Percentiles rank a stretch among this genome's conserved stretches.
These are phyloP conservation scores for Myotis planiceps DNA, from an alignment of 2,797 vertebrate genomes.

Conservation along the genomic window DNA sequence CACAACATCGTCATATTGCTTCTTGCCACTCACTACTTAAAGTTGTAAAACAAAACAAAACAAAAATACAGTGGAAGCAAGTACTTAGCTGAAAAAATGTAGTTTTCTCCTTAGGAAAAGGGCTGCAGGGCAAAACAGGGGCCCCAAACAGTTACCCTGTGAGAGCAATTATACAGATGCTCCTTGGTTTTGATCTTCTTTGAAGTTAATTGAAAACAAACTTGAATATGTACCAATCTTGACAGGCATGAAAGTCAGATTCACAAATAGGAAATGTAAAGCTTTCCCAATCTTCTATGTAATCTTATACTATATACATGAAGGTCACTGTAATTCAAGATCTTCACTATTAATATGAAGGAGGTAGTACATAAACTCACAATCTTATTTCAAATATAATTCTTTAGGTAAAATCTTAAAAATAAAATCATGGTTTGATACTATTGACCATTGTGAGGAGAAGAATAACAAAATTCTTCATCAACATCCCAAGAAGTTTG, in stretches of 20 bases:
- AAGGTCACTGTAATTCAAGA: constrained; percentile 12
- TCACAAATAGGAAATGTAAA: constrained; percentile 22
- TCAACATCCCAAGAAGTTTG: not conserved
- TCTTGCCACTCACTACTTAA: not conserved
- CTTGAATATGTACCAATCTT: not conserved
- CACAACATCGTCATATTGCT: not conserved
- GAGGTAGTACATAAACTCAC: not conserved
- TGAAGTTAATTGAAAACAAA: constrained; percentile 53
- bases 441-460: not conserved
- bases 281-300: not conserved
- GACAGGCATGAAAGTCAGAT: not conserved
- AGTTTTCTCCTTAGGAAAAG: not conserved
- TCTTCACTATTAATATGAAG: not conserved
- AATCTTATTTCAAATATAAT: not conserved
- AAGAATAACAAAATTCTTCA: not conserved
- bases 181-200: constrained; percentile 38
- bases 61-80: not conserved
- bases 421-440: not conserved
- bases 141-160: not conserved
- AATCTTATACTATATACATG: not conserved
- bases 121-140: not conserved
- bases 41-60: not conserved
- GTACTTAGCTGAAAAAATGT: not conserved
- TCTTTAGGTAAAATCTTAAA: not conserved
- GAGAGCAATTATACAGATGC: not conserved